phyloP scores from a whole-genome alignment of 2,113 vertebrate species.

The pig (Sus scrofa) region T2T-Sscrofa CM000818.6:2890001-2890500 shows the following conservation, averaged over 20 bases:
- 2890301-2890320: not conserved
- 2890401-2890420: not conserved
- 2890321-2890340: not conserved
- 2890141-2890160: not conserved
- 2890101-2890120: not conserved
- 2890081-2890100: not conserved
- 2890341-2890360: not conserved
- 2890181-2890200: not conserved
- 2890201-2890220: not conserved
- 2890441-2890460: not conserved
- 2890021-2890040: not conserved
- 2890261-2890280: not conserved
- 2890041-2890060: not conserved
- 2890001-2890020: not conserved
- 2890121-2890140: not conserved
- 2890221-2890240: not conserved
- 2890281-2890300: not conserved
- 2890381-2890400: not conserved
- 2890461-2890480: not conserved
- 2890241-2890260: not conserved
- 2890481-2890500: not conserved
- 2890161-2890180: not conserved
- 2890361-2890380: constrained; percentile 16
- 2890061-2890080: not conserved
- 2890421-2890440: not conserved